Base-by-base conservation (phyloP, 2,797 vertebrate genomes). In the Enteromius fasciolatus region DNA sequence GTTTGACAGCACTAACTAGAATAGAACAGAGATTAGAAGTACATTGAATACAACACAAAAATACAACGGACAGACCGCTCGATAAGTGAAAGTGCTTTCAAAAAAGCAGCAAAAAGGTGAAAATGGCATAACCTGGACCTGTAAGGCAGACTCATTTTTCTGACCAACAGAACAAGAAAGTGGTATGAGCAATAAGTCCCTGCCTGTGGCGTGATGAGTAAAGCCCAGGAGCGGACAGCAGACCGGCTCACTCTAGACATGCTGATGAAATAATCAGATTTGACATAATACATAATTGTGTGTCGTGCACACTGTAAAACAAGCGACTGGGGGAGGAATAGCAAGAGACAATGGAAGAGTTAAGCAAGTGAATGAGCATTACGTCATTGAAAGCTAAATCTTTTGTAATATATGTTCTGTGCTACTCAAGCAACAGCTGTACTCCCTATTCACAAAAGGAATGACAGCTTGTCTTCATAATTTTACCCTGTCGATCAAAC, bases 401-500 rank as follows among this genome's bases (percentile, higher is more conserved):
- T 63, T 75, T 73, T 31, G 66, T 50, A 81, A 74, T 82, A 48
- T 70, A 67, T 61, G 18, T 33, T 76, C 57, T 44, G 15, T 11
- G 76, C 59, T 33, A n/a, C 41, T 28, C 46, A 70, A 74, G 57
- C 84, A 89, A 89, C 85, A 91, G 87, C 50, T 87, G 84, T 87
- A 86, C 54, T 79, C 80, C 86, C 85, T 89, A 80, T 89, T 92
- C 84, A 87, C 81, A 48, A 66, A 87, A 88, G 87, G 70, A 66
- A 64, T 86, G 89, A 87, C 86, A 89, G 88, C 84, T 84, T 88
- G 90, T 91, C 90, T 90, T 76, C 57, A 48, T 90, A 89, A 90
- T 83, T 41, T 73, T 83, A 90, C 87, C 84, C 88, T 89, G 92
- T 91, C 92, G 92, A 85, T 93, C 90, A 91, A 68, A 61, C 57